Percentiles rank a stretch among this genome's conserved stretches.
phyloP scores from a whole-genome alignment of 2,888 invertebrate species.

The Phalera bucephala region DNA sequence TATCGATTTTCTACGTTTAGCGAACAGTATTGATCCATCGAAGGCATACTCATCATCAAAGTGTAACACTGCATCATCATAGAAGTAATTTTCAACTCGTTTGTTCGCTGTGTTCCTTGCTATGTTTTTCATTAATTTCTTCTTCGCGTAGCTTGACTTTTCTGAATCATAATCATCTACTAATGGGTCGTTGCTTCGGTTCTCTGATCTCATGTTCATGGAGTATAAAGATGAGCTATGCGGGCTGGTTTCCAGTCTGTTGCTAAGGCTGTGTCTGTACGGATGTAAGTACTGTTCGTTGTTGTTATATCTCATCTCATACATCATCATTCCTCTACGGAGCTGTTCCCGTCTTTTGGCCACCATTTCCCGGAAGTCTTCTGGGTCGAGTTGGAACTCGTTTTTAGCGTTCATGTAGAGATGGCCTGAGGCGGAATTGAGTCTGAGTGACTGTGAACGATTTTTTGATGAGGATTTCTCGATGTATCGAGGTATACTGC shows the following conservation, averaged over 20 bases:
- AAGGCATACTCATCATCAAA: constrained; percentile 78
- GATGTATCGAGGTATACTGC: constrained; percentile 66
- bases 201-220: constrained; percentile 63
- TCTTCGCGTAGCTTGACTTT: constrained; percentile 72
- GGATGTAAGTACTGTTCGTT: constrained; percentile 59
- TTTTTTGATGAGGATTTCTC: constrained; percentile 67
- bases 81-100: constrained; percentile 70
- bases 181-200: constrained; percentile 70
- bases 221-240: constrained; percentile 69
- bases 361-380: constrained; percentile 74
- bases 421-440: constrained; percentile 77
- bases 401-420: constrained; percentile 78
- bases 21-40: constrained; percentile 74
- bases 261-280: constrained; percentile 54
- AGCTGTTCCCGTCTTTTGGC: constrained; percentile 71
- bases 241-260: constrained; percentile 53
- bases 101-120: constrained; percentile 63
- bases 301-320: constrained; percentile 60
- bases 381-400: constrained; percentile 74
- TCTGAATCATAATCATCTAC: constrained; percentile 78
- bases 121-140: constrained; percentile 74
- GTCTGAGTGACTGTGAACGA: constrained; percentile 66
- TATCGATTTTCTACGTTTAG: constrained; percentile 75
- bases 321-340: constrained; percentile 65
- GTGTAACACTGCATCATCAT: constrained; percentile 73